Evolutionary conservation across 37 sponge, comb jelly and placozoan species (phyloP).

Genomic region (Ephydatia muelleri): DNA sequence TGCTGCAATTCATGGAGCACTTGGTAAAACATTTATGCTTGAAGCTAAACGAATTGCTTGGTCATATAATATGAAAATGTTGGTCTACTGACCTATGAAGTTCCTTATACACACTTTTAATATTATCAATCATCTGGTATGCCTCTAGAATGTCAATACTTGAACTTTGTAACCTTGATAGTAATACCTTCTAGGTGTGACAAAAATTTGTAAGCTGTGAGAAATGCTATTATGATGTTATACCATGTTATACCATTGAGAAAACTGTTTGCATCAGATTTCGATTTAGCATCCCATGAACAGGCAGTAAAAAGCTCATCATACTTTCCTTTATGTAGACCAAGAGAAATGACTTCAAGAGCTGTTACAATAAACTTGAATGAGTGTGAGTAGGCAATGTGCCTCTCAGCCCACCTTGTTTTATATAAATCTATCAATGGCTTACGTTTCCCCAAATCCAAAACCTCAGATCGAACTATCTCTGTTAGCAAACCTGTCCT

Average conservation of each 20-base stretch:
- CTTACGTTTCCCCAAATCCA: conserved; percentile 21
- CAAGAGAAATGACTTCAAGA: conserved; percentile 26
- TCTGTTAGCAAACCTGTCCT: conserved; percentile 22
- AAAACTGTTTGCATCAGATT: conserved; percentile 21
- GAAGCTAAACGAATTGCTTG: conserved; percentile 30
- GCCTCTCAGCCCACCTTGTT: conserved; percentile 56
- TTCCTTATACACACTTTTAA: conserved; percentile 19
- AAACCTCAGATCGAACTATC: conserved; percentile 16
- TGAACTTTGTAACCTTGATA: conserved; percentile 48
- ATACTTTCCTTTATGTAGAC: conserved; percentile 23
- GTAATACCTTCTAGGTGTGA: conserved; percentile 48
- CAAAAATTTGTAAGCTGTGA: neutral
- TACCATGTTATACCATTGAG: conserved; percentile 41
- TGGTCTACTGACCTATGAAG: conserved; percentile 22
- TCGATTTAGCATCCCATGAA: conserved; percentile 18
- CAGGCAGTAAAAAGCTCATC: conserved; percentile 24
- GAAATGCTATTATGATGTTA: conserved; percentile 20
- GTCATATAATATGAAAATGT: conserved; percentile 11
- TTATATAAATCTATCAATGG: conserved; percentile 46
- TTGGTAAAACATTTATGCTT: conserved; percentile 13
- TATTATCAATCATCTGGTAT: conserved; percentile 29
- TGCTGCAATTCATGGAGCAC: conserved; percentile 40
- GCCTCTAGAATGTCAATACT: conserved; percentile 56
- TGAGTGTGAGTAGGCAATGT: conserved; percentile 46
- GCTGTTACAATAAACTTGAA: conserved; percentile 37